Conservation (phyloP, 2,797 vertebrate species). For the Syndactyla subalaris region DNA sequence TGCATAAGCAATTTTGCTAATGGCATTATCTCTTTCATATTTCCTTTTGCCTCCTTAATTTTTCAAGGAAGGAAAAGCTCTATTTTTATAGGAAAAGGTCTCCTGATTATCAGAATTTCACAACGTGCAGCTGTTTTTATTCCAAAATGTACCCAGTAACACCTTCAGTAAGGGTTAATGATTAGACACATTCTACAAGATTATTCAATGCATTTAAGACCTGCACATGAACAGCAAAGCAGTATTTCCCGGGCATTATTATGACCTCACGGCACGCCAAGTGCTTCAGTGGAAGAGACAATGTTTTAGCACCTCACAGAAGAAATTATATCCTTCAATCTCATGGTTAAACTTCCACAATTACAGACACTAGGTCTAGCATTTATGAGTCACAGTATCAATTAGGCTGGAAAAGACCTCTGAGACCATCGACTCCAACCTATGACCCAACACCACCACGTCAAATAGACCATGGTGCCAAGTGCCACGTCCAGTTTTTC, state of each 20-base stretch:
- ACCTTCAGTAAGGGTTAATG: neutral
- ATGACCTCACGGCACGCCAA: rapidly evolving
- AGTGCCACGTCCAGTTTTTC: neutral
- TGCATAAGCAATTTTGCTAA: neutral
- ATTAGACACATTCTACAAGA: neutral
- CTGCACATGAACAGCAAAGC: neutral
- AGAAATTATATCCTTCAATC: neutral
- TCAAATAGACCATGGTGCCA: rapidly evolving
- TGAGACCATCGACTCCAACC: neutral
- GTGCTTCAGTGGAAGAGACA: rapidly evolving
- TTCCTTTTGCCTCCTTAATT: neutral
- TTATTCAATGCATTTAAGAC: neutral
- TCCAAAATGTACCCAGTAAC: neutral
- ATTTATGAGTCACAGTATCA: neutral
- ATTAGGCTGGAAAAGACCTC: neutral
- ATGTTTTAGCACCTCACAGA: neutral
- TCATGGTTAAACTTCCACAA: neutral
- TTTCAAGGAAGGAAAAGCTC: neutral
- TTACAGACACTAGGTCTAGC: neutral
- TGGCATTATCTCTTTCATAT: neutral
- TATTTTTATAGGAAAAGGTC: neutral
- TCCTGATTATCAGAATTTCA: neutral
- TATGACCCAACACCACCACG: rapidly evolving
- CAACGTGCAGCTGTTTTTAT: neutral
- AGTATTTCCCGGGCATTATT: rapidly evolving